Evolutionary conservation across 1,140 invertebrate genomes (phyloP).

Genomic region (Latrodectus geometricus): DNA sequence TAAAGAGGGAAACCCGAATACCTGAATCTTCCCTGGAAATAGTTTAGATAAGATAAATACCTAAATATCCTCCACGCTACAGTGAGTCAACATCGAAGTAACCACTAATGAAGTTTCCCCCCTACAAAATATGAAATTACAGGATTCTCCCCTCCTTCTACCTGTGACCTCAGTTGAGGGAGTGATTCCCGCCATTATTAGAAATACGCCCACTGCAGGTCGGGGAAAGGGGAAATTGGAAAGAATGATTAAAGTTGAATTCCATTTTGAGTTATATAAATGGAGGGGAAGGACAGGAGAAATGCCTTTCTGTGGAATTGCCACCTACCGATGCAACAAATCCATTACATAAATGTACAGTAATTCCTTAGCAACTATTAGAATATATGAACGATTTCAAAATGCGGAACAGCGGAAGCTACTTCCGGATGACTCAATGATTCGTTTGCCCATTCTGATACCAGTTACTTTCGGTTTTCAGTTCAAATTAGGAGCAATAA

Average conservation of each 20-base stretch:
- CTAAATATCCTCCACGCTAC: conserved; percentile 10
- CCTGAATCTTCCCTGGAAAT: not conserved
- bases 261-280: conserved; percentile 18
- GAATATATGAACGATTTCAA: not conserved
- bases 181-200: not conserved
- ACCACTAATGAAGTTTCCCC: conserved; percentile 29
- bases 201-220: not conserved
- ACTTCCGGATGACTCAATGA: no score
- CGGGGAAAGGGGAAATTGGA: not conserved
- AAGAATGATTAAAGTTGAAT: conserved; percentile 5
- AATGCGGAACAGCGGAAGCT: no score
- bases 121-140: not conserved
- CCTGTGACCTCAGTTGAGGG: not conserved
- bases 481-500: no score
- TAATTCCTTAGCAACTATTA: conserved; percentile 26
- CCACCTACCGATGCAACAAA: not conserved
- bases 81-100: conserved; percentile 23
- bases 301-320: not conserved
- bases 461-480: no score
- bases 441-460: no score
- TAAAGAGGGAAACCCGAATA: not conserved
- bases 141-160: not conserved
- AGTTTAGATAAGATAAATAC: not conserved
- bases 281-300: not conserved
- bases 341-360: conserved; percentile 15